Percentiles rank a stretch among this genome's conserved stretches.
Evolutionary conservation across 2,113 vertebrate species (phyloP).

Genomic region (Tamias sibiricus): DNA sequence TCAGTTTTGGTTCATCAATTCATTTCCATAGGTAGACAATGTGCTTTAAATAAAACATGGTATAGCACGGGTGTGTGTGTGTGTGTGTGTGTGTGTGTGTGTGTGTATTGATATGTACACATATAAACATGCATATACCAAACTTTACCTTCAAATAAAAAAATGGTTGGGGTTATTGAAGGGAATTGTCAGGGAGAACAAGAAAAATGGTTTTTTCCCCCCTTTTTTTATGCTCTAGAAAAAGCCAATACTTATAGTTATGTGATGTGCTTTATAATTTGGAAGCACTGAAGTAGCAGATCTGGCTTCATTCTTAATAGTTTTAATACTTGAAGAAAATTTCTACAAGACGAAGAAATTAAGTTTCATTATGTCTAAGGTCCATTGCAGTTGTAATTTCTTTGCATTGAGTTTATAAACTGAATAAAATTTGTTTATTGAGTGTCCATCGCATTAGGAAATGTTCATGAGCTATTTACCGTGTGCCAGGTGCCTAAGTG

Average conservation of each 20-base stretch:
- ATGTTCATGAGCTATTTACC: neutral
- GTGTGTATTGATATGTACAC: neutral
- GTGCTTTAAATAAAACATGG: neutral
- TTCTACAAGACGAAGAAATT: neutral
- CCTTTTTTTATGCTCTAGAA: neutral
- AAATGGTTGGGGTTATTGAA: neutral
- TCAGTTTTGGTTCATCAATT: neutral
- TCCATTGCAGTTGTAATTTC: neutral
- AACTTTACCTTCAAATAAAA: neutral
- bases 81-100: neutral
- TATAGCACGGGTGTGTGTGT: neutral
- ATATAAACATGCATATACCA: fast-evolving
- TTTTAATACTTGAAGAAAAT: neutral
- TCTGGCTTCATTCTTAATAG: neutral
- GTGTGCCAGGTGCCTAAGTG: neutral
- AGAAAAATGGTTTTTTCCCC: neutral
- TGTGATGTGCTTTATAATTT: neutral
- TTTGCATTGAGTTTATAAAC: neutral
- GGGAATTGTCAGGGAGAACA: neutral
- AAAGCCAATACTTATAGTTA: neutral
- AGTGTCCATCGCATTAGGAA: neutral
- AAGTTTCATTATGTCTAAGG: neutral
- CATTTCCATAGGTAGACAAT: neutral
- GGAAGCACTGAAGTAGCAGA: neutral
- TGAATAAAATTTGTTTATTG: neutral